Base-by-base conservation (phyloP, 2,113 vertebrate species). In the Laterallus jamaicensis region DNA sequence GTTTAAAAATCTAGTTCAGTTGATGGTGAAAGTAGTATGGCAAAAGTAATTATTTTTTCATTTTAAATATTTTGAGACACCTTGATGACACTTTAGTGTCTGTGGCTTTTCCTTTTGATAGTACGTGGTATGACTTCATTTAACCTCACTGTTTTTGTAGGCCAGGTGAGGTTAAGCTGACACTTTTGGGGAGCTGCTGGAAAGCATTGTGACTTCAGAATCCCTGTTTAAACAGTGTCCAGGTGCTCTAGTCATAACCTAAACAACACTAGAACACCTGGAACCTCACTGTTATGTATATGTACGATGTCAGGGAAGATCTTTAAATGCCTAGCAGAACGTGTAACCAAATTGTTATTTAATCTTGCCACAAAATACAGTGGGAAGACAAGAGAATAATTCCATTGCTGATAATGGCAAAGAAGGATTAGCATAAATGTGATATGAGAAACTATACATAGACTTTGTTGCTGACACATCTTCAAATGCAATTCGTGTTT, bases 401-500 rank as follows among this genome's bases (percentile, higher is more conserved):
- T 91, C 91, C 60, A 73, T 63, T 93, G 86, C 92, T 91, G 47
- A 18, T 82, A 87, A 90, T 81, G 78, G 62, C 44, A 87, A 95
- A 96, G 62, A 59, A 73, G 35, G 79, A 59, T 94, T 35, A 47
- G 94, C 68, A 52, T 87, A 94, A 82, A 56, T 52, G 44, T 78
- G 54, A 77, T 29, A 79, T 35, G 60, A 40, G 76, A 67, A 94
- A 90, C 71, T 81, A 56, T 76, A 58, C 85, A 22, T 94, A 89
- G 93, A 95, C 80, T 93, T 87, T 82, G 10, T 94, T 86, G 96
- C 91, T 82, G 92, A 91, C 96, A 40, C 78, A 44, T 96, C 95
- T 95, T 91, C 58, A 86, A 80, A 63, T 91, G 87, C 95, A 88
- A 28, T 96, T 96, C 79, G 95, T 50, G 28, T 95, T 97, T 97